phyloP scores from a whole-genome alignment of 2,888 invertebrate species.

The Caradrina kadenii region DNA sequence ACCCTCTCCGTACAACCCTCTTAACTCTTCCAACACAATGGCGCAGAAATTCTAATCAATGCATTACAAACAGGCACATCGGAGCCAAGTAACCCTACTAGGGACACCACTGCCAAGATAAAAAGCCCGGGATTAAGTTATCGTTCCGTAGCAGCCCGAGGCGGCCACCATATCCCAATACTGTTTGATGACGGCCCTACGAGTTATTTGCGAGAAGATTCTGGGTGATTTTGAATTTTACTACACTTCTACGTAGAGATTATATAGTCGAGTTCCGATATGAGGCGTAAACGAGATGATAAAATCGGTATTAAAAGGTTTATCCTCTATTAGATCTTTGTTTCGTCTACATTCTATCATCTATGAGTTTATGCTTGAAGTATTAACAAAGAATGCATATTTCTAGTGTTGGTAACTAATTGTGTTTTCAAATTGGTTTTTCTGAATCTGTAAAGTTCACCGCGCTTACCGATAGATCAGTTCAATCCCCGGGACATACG shows the following conservation, averaged over 20 bases:
- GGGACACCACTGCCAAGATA: constrained; percentile 66
- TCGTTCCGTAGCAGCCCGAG: constrained; percentile 69
- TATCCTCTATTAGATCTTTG: constrained; percentile 2
- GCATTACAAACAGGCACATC: constrained; percentile 61
- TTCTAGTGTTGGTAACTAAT: not conserved
- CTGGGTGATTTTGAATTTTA: constrained; percentile 61
- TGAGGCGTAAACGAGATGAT: constrained; percentile 34
- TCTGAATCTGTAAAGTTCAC: not conserved
- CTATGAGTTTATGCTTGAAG: not conserved
- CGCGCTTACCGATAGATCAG: constrained; percentile 22
- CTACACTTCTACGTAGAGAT: constrained; percentile 40
- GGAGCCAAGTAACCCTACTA: constrained; percentile 54
- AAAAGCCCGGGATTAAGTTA: constrained; percentile 79
- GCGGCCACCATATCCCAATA: constrained; percentile 65
- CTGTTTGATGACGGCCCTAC: constrained; percentile 68
- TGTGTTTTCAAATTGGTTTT: not conserved
- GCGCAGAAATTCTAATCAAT: constrained; percentile 62
- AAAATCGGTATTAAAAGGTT: constrained; percentile 25
- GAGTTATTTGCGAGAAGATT: constrained; percentile 62
- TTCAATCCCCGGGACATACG: constrained; percentile 29
- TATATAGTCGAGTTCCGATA: constrained; percentile 47
- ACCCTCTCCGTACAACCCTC: constrained; percentile 50
- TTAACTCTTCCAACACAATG: constrained; percentile 53
- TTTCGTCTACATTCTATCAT: constrained; percentile 10
- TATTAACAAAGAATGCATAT: not conserved